Evolutionary conservation across 2,113 vertebrate genomes (phyloP), one percentile per base, ranked within the genome.

Genomic region (Puma concolor): DNA sequence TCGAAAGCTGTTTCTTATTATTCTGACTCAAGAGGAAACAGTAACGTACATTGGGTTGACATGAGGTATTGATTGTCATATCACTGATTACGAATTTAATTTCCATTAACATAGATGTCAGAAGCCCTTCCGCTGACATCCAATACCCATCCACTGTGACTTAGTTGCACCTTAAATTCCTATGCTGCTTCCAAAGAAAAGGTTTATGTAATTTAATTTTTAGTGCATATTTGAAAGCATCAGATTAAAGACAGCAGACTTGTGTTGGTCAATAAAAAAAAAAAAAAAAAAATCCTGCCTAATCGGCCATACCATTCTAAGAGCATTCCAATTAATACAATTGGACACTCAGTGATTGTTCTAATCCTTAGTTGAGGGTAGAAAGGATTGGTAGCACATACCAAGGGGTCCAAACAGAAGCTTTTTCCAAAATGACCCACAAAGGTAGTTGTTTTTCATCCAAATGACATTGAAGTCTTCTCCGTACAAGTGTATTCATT

Each of bases 191-290:
- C 96, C 95, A 97, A 21, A 96, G 57, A 44, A 48, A 96, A 98
- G 97, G 95, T 96, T 98, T 98, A 96, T 91, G 54, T 98, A 79
- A 97, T 98, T 97, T 97, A 95, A 97, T 97, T 97, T 97, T 94
- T 79, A 44, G 36, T 67, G 38, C 5, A 79, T 97, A 97, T 97
- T 98, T 98, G 93, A 98, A 97, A 60, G 25, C 69, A 93, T 83
- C 72, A 85, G 17, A 97, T 96, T 84, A 98, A 97, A 98, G 77
- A 95, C 27, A 5, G 0, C 63, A 93, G 60, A 98, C 74, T 76
- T 85, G 3, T 16, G 25, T 15, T 54, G 82, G 82, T 94, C 92
- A 97, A 54, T 41, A 92, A 60, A 23, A 41, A 97, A 64, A 36
- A 36, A 36, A 36, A 36, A 36, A 74, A 44, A 44, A 44, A 44